Conservation (phyloP, 2,113 vertebrate genomes). For the Nipponia nippon region DNA sequence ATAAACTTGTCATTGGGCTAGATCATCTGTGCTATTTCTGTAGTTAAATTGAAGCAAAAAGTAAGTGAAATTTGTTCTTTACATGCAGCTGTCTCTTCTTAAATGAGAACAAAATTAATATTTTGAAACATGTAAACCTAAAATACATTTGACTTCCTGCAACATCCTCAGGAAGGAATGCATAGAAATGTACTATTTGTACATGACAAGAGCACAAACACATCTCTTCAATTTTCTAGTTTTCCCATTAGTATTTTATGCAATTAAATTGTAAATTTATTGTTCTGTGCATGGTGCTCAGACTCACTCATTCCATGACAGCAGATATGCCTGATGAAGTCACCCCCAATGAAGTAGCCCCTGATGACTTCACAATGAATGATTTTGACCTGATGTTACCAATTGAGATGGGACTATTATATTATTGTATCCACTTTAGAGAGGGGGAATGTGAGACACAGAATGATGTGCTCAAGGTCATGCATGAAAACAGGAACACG, state of each 20-base stretch:
- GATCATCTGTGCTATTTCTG: neutral
- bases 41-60: neutral
- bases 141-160: neutral
- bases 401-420: neutral
- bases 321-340: rapidly evolving
- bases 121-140: neutral
- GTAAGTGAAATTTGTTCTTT: neutral
- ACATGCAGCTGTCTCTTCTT: neutral
- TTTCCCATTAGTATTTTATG: neutral
- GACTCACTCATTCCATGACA: neutral
- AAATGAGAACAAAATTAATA: neutral
- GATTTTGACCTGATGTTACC: neutral
- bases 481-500: neutral
- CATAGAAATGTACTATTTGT: neutral
- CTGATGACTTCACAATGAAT: rapidly evolving
- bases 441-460: rapidly evolving
- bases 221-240: neutral
- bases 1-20: neutral
- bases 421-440: neutral
- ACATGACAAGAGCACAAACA: neutral
- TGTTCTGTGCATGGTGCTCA: neutral
- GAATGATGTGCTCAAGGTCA: neutral
- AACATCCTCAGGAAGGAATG: neutral
- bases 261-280: neutral
- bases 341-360: neutral